Evolutionary conservation across 2,888 invertebrate species (phyloP).

Genomic region (Andrena bicolor): DNA sequence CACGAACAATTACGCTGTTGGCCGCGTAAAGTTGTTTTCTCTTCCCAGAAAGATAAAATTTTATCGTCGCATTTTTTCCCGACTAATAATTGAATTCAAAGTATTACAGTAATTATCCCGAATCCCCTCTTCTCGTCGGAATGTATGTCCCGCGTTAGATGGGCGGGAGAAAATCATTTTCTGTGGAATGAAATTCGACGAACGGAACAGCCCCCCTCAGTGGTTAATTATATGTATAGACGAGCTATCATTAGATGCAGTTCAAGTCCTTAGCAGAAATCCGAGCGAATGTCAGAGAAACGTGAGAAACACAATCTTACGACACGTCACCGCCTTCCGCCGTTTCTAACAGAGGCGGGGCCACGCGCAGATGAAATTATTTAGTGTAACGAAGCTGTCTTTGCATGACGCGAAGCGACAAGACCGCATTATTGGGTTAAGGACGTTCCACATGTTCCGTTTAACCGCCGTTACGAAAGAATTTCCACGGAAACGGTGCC

Average conservation of each 20-base stretch:
- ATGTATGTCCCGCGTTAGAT: neutral
- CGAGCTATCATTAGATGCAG: constrained; percentile 38
- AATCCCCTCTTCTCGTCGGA: neutral
- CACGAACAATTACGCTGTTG: constrained; percentile 4
- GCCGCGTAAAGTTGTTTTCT: constrained; percentile 14
- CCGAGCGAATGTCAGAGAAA: constrained; percentile 68
- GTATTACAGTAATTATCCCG: constrained; percentile 11
- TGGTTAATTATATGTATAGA: constrained; percentile 23
- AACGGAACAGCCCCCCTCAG: neutral
- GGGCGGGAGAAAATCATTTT: too few relatives aligned
- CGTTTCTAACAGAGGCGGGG: constrained; percentile 52
- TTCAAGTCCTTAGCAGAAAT: constrained; percentile 59
- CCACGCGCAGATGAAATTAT: constrained; percentile 61
- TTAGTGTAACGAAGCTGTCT: constrained; percentile 68
- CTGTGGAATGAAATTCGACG: constrained; percentile 1
- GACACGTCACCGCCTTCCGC: constrained; percentile 69
- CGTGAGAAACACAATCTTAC: constrained; percentile 67
- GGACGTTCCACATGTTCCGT: constrained; percentile 60
- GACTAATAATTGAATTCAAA: constrained; percentile 4
- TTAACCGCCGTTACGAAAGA: constrained; percentile 47
- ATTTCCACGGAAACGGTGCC: constrained; percentile 38
- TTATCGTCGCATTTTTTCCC: constrained; percentile 21
- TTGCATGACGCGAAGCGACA: constrained; percentile 55
- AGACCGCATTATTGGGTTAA: constrained; percentile 65
- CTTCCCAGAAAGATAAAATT: constrained; percentile 38